A percentile compares a stretch with the other conserved stretches of the same genome.
Conservation (phyloP, 2,797 vertebrate species). For the Chloroceryle inda region DNA sequence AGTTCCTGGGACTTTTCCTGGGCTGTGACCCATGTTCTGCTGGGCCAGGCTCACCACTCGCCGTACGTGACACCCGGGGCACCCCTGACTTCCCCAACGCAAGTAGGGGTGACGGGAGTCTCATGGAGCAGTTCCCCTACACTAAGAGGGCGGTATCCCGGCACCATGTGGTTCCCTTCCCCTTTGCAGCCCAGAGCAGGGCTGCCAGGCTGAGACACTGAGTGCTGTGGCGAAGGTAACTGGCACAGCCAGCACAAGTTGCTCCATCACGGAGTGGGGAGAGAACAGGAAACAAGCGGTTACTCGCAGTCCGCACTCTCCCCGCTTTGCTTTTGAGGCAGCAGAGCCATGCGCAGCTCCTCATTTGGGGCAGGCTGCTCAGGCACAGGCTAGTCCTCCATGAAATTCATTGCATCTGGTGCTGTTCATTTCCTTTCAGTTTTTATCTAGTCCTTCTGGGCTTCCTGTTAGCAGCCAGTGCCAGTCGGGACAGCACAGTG, state of each 20-base stretch:
- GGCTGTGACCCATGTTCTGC: neutral
- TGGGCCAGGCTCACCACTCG: neutral
- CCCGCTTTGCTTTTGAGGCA: conserved; percentile 2
- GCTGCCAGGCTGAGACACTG: neutral
- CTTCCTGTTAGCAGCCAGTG: conserved; percentile 45
- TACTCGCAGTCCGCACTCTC: neutral
- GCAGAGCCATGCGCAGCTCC: neutral
- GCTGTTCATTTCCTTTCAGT: conserved; percentile 51
- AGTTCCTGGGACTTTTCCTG: neutral
- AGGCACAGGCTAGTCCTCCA: neutral
- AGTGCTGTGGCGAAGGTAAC: neutral
- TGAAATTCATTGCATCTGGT: conserved; percentile 29
- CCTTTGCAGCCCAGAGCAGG: neutral
- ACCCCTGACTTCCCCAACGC: neutral
- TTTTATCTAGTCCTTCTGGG: conserved; percentile 68
- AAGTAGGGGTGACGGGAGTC: neutral
- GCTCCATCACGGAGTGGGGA: neutral
- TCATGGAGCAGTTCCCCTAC: accelerated
- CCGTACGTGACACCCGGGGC: accelerated
- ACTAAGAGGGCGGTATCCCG: accelerated
- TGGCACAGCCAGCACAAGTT: neutral
- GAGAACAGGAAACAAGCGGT: conserved; percentile 40
- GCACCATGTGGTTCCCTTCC: accelerated
- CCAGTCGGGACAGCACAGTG: neutral
- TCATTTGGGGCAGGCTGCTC: neutral